Base-by-base conservation (phyloP, 2,888 invertebrate species). In the Danaus chrysippus region DNA sequence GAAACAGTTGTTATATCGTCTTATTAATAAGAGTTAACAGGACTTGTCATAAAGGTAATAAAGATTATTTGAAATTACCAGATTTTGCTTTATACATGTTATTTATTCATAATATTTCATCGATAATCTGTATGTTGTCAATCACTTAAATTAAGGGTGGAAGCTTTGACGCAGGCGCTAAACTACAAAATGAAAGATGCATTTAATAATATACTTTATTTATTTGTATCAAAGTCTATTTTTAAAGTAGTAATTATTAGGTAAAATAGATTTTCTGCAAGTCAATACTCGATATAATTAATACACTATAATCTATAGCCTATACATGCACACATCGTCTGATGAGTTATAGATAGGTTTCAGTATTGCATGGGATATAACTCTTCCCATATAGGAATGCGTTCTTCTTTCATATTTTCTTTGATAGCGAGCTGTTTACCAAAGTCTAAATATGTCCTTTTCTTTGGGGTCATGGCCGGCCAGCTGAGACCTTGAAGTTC, bases 301-400 rank as follows among this genome's bases (percentile, higher is more conserved):
- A 34, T 34, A 34, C 23, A 34, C 23, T 34, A 34, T 34, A 34
- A 34, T 34, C 0, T 34, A 2, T 34, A 34, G 23, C 3, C 3
- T 34, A 34, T 34, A 6, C 23, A 34, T 34, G 8, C 2, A 34
- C 23, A 3, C 3, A 6, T 34, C 23, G 23, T 34, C 23, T 34
- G 23, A 34, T 34, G 23, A 34, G 2, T 34, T 34, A n/a, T 12
- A n/a, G 12, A 17, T 17, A 17, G 19, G 0, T 34, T 56, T 56
- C 19, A 61, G 34, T 61, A 61, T 54, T 52, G 19, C 34, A 82
- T 79, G 0, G 83, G 85, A 53, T 84, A 85, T 10, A 86, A 65
- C 12, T 82, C 75, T 10, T 86, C 84, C 86, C 86, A 87, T 0
- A 84, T 53, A 9, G 68, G 56, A 64, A 78, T 79, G 3, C 79